These are phyloP conservation scores for Varanus komodoensis DNA, from an alignment of 2,113 vertebrate species.

Conservation along the genomic window DNA sequence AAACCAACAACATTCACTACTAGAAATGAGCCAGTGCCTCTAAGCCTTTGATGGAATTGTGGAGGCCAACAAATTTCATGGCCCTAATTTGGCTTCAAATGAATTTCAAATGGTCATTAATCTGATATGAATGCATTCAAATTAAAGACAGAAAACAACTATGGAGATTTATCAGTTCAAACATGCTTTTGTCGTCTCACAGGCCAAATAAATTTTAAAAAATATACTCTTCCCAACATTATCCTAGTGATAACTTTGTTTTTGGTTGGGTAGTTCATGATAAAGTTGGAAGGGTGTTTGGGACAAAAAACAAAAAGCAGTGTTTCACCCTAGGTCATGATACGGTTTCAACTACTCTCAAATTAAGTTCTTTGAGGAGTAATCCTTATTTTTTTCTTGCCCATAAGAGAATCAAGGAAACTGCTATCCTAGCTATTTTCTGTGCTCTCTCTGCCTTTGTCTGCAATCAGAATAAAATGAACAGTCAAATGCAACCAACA, in stretches of 20 bases:
- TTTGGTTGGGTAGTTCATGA: neutral
- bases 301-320: neutral
- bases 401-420: neutral
- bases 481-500: neutral
- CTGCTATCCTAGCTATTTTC: neutral
- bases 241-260: neutral
- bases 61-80: neutral
- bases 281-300: neutral
- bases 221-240: neutral
- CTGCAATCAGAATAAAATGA: neutral
- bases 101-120: neutral
- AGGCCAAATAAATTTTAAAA: neutral
- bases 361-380: neutral
- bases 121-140: neutral
- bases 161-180: neutral
- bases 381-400: neutral
- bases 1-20: neutral
- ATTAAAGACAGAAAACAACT: neutral
- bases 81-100: neutral
- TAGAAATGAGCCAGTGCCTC: neutral
- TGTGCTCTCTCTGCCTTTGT: neutral
- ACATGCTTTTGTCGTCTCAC: neutral
- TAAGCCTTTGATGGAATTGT: too few species aligned
- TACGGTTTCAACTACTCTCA: neutral
- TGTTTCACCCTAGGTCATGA: neutral